Evolutionary conservation across 2,113 vertebrate genomes (phyloP).

Genomic region (cat (Felis catus)): F.catus_Fca126_mat1.0 CM031424.1:59388001-59388500

Average conservation of each 20-base stretch:
- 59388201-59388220: not conserved
- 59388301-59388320: not conserved
- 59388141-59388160: not conserved
- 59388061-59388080: not conserved
- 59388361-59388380: not conserved
- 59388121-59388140: not conserved
- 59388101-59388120: not conserved
- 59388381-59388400: not conserved
- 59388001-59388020: not conserved
- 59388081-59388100: not conserved
- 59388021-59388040: not conserved
- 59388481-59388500: conserved; percentile 53
- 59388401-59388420: not conserved
- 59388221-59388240: not conserved
- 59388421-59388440: not conserved
- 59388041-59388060: not conserved
- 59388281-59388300: not conserved
- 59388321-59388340: not conserved
- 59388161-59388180: not conserved
- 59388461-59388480: not conserved
- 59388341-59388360: not conserved
- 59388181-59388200: not conserved
- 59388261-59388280: not conserved
- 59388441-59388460: not conserved
- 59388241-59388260: not conserved